A percentile compares a stretch with the other conserved stretches of the same genome.
Evolutionary conservation across 1,140 invertebrate genomes (phyloP).

Genomic region (Drosophila sechellia): DNA sequence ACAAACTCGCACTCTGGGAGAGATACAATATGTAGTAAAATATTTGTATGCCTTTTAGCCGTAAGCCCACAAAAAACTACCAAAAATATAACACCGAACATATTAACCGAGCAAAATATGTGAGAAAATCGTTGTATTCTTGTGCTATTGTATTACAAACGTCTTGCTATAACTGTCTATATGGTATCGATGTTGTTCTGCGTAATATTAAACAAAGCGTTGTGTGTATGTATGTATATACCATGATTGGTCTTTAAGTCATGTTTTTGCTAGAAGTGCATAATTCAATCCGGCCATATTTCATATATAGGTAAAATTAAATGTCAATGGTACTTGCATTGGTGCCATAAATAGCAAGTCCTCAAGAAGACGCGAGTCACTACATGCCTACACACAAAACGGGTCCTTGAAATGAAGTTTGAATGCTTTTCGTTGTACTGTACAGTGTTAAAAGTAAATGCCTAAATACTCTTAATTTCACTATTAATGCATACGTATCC

Average conservation of each 20-base stretch:
- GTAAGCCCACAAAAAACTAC: background rate
- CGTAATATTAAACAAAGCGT: slow-evolving; percentile 35
- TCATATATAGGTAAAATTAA: background rate
- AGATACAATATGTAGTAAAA: background rate
- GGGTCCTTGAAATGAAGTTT: slow-evolving; percentile 23
- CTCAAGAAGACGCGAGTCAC: background rate
- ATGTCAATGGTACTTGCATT: background rate
- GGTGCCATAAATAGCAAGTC: too few species aligned
- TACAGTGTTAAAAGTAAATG: slow-evolving; percentile 21
- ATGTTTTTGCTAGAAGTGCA: too few species aligned
- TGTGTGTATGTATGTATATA: slow-evolving; percentile 43
- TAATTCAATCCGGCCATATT: too few species aligned
- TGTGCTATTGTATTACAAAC: slow-evolving; percentile 24
- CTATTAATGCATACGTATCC: background rate
- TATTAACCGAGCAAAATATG: background rate
- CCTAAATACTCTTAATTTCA: background rate
- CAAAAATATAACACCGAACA: background rate
- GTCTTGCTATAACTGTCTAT: slow-evolving; percentile 38
- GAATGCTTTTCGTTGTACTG: slow-evolving; percentile 47
- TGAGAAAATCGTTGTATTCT: slow-evolving; percentile 1
- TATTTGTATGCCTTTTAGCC: background rate
- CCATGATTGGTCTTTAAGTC: too few species aligned
- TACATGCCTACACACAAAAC: slow-evolving; percentile 18
- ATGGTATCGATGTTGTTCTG: slow-evolving; percentile 57
- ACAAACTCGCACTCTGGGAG: background rate